Conservation (phyloP, 53 echinoderm and acorn worm species). For the Temnopleurus reevesii region DNA sequence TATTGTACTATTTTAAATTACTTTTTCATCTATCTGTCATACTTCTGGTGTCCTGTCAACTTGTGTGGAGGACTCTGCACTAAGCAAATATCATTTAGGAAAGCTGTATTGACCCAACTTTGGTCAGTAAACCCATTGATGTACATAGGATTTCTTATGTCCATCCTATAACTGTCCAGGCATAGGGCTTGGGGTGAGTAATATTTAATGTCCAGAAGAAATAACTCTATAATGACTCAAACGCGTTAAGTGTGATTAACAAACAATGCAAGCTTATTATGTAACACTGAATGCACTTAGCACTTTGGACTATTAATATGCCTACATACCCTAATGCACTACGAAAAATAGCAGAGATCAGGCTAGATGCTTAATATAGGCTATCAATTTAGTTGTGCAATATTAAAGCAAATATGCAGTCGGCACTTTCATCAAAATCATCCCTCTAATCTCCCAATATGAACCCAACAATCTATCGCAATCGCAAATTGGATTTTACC, state of each 20-base stretch:
- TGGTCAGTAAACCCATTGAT: no score
- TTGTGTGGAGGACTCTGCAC: not conserved
- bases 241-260: not conserved
- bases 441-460: not conserved
- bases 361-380: no score
- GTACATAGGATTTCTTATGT: no score
- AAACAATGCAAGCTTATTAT: constrained; percentile 8
- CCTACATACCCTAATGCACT: no score
- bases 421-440: not conserved
- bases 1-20: not conserved
- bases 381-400: no score
- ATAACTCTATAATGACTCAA: constrained; percentile 13
- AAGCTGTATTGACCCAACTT: constrained; percentile 9
- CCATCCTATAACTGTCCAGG: not conserved
- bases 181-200: not conserved
- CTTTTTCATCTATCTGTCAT: not conserved
- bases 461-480: not conserved
- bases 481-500: not conserved
- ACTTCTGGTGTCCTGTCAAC: not conserved
- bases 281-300: not conserved
- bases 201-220: constrained; percentile 4
- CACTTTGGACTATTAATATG: not conserved
- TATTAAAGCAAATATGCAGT: not conserved
- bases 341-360: no score
- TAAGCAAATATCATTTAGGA: not conserved